Conservation (phyloP, 2,888 invertebrate species). For the Melinaea menophilus region DNA sequence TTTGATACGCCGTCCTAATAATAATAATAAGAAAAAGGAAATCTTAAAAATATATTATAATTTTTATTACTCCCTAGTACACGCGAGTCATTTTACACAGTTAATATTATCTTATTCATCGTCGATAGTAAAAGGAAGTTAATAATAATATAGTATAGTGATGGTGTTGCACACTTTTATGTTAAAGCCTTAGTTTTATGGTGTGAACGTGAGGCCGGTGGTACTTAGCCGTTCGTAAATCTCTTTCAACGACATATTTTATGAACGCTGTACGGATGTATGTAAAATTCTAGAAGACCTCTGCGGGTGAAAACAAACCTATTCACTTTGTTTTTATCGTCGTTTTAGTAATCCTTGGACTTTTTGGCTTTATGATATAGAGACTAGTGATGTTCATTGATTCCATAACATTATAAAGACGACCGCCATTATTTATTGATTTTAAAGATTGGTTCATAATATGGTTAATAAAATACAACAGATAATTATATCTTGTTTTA, state of each 20-base stretch:
- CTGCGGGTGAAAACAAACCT: neutral
- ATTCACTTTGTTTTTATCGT: constrained; percentile 2
- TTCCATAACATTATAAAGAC: no score
- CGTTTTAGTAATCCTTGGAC: neutral
- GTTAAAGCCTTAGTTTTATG: constrained; percentile 64
- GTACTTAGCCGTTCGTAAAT: constrained; percentile 60
- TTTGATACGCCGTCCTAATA: no score
- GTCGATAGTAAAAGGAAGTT: constrained; percentile 15
- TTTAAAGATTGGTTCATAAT: no score
- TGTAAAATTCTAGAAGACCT: constrained; percentile 21
- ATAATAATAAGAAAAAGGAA: no score
- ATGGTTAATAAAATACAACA: no score
- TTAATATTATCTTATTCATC: constrained; percentile 15
- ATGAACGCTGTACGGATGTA: constrained; percentile 34
- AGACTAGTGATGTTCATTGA: no score
- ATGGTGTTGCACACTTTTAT: constrained; percentile 41
- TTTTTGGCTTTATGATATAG: no score
- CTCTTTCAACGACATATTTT: constrained; percentile 42
- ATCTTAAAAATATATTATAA: no score
- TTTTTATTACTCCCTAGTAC: no score
- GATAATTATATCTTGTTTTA: no score
- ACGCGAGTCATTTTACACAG: neutral
- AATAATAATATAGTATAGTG: constrained; percentile 36
- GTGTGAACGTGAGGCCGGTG: constrained; percentile 59
- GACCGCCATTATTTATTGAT: no score